Base-by-base conservation (phyloP, 2,888 invertebrate genomes). In the Oxycera nigricornis region DNA sequence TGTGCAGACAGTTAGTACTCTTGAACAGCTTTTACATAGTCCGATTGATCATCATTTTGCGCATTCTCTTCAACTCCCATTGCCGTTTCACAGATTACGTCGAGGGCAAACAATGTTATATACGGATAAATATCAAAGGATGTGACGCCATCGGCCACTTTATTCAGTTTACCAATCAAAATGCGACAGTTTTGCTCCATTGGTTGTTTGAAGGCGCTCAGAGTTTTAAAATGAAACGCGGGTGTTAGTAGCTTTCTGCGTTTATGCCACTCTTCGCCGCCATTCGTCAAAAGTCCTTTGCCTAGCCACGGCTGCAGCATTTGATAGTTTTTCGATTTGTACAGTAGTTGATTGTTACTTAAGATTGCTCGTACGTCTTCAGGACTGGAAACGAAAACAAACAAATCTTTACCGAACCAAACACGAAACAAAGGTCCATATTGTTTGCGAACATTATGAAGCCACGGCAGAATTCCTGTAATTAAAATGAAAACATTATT, bases 61-160 rank as follows among this genome's bases (percentile, higher is more conserved):
- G 93, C 92, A 80, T 92, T 87, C 3, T 94, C 87, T 73, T 88
- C 88, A 31, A 90, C 88, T 1, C 94, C 95, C 95, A 96, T 95
- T 4, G 95, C 92, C 14, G 94, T 92, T 85, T 95, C 84, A 65
- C 83, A 83, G 30, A 84, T 84, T 52, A 82, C 81, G 72, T 84
- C 84, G 77, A 84, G 77, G 1, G 84, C 82, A 72, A 82, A 82
- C 1, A 84, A 83, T 83, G 83, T 88, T 84, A 72, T 92, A 83
- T 75, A 89, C 80, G 74, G 90, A 89, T 81, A 90, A 87, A 79
- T 84, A 81, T 93, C 88, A 57, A 91, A 83, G 1, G 78, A 74
- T 85, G 87, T 35, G 84, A 86, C 72, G 1, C 65, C 65, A 82
- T 81, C 17, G 79, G 83, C 76, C 79, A 82, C 80, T 87, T 88